These are phyloP conservation scores for Drosophila miranda DNA, from an alignment of 1,140 invertebrate genomes.

Conservation along the genomic window DNA sequence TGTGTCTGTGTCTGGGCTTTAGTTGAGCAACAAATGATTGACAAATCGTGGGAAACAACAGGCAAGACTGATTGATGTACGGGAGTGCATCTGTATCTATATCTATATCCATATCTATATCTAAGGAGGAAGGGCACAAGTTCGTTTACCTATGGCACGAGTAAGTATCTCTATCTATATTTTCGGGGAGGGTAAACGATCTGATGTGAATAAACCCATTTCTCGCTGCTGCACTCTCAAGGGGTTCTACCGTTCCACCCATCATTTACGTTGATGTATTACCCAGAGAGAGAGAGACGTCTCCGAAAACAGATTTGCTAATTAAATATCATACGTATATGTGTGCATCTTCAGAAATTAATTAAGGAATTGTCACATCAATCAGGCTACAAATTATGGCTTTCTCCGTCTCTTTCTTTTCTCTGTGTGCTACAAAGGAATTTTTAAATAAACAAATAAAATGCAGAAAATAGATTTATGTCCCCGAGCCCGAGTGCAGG, in stretches of 20 bases:
- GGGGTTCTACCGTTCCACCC: constrained; percentile 2
- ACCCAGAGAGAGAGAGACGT: constrained; percentile 28
- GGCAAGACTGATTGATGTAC: constrained; percentile 1
- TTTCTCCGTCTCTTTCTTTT: constrained; percentile 9
- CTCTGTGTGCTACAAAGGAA: constrained; percentile 35
- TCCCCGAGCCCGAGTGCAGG: constrained; percentile 31
- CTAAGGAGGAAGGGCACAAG: constrained; percentile 31
- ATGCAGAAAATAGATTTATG: constrained; percentile 78
- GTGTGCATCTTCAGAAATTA: constrained; percentile 59
- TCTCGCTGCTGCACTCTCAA: constrained; percentile 29
- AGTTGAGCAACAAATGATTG: constrained; percentile 20
- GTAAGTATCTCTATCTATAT: no score
- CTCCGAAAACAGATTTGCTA: constrained; percentile 59
- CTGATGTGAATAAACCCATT: constrained; percentile 68
- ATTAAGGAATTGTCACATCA: constrained; percentile 78
- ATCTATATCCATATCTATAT: constrained; percentile 12
- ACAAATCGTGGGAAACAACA: constrained; percentile 48
- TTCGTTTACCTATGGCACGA: constrained; percentile 35
- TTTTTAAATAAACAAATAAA: constrained; percentile 78
- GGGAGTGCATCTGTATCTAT: neutral
- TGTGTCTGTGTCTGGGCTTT: neutral
- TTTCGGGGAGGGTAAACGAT: constrained; percentile 49
- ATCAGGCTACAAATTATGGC: constrained; percentile 69
- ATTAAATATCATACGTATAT: constrained; percentile 53
- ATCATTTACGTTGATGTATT: constrained; percentile 72